phyloP scores from a whole-genome alignment of 2,797 vertebrate species.

The Syncerus caffer region DNA sequence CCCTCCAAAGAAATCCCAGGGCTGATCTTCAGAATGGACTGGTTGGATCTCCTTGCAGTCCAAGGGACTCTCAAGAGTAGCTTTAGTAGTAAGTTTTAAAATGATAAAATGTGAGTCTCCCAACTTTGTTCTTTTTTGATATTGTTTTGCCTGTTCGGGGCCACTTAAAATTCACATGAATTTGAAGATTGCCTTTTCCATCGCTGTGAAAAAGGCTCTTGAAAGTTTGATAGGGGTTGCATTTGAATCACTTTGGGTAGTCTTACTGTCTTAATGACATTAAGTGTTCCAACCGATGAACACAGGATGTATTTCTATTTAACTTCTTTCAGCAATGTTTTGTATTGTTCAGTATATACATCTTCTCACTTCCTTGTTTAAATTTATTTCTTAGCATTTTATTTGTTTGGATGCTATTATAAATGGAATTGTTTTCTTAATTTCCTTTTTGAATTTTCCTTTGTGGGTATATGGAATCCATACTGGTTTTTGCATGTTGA shows the following conservation, averaged over 20 bases:
- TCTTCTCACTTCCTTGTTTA: background rate
- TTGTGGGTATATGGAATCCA: background rate
- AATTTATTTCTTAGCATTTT: background rate
- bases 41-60: no score
- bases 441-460: background rate
- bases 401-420: background rate
- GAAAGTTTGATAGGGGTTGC: background rate
- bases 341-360: background rate
- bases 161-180: background rate
- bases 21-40: no score
- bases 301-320: background rate
- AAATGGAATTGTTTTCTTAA: background rate
- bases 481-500: background rate
- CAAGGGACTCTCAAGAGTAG: no score
- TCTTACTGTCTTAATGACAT: background rate
- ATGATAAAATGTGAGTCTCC: background rate
- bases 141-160: background rate
- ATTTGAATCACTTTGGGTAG: background rate
- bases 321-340: background rate
- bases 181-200: background rate
- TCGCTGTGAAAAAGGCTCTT: background rate
- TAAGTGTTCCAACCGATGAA: background rate
- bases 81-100: conserved; percentile 17
- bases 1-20: no score
- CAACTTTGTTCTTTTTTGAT: background rate